Conservation (phyloP, 1,140 invertebrate genomes). For the Ostrea denselamellosa region DNA sequence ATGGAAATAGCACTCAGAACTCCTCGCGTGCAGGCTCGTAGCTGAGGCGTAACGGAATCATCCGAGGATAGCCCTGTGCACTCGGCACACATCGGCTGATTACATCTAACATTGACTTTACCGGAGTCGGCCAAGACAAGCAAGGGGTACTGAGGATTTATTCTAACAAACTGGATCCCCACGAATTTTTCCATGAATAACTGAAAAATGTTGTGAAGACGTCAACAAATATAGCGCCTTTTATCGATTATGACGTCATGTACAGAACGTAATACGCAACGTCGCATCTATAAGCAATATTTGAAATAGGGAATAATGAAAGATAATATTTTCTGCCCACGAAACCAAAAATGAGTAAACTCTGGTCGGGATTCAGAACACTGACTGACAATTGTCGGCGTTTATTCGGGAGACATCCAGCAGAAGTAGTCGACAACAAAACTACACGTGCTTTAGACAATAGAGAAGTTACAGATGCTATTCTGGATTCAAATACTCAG, state of each 20-base stretch:
- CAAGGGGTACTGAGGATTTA: too few relatives aligned
- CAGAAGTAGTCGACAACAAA: neutral
- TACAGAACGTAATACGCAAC: neutral
- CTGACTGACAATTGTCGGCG: conserved; percentile 1
- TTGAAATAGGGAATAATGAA: neutral
- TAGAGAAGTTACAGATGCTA: neutral
- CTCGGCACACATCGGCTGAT: too few relatives aligned
- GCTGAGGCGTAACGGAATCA: too few relatives aligned
- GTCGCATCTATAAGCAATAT: neutral
- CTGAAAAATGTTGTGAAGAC: too few relatives aligned
- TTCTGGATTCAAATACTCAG: neutral
- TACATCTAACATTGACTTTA: too few relatives aligned
- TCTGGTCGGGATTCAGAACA: conserved; percentile 7
- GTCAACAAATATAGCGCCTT: too few relatives aligned
- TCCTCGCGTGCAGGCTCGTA: too few relatives aligned
- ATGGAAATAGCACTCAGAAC: too few relatives aligned
- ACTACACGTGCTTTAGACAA: neutral
- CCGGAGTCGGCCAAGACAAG: too few relatives aligned
- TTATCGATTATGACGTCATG: neutral
- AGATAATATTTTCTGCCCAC: neutral
- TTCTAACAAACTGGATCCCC: too few relatives aligned
- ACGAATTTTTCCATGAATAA: too few relatives aligned
- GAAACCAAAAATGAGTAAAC: neutral
- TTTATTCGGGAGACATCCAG: neutral
- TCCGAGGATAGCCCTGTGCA: too few relatives aligned